These are phyloP conservation scores for Aplochiton taeniatus DNA, from an alignment of 2,797 vertebrate species.

Conservation along the genomic window DNA sequence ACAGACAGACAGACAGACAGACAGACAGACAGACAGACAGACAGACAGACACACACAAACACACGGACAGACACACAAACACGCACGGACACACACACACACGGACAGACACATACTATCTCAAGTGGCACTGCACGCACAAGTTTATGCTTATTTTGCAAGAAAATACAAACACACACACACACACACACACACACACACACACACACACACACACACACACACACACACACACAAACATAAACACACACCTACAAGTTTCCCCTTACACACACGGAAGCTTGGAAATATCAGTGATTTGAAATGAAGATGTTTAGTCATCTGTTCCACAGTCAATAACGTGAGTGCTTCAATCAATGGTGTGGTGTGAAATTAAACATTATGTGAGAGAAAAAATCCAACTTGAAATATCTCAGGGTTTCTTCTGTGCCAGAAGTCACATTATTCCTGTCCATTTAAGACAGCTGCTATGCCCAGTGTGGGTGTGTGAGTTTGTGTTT, in stretches of 20 bases:
- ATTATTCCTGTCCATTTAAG: conserved; percentile 50
- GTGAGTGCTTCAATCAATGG: conserved; percentile 27
- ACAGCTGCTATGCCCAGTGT: conserved; percentile 51
- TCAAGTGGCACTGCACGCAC: too few relatives aligned
- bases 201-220: conserved; percentile 15
- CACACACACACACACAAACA: conserved; percentile 16
- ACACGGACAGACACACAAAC: conserved; percentile 15
- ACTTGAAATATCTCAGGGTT: conserved; percentile 42
- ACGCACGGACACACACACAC: conserved; percentile 14
- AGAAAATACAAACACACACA: too few relatives aligned
- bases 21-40: neutral
- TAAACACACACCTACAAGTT: conserved; percentile 12
- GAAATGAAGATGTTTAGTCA: conserved; percentile 12
- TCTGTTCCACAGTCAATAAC: conserved; percentile 29
- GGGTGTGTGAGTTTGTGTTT: conserved; percentile 20
- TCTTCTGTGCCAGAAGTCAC: conserved; percentile 37
- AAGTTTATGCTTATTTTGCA: too few relatives aligned
- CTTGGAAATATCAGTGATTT: conserved; percentile 2
- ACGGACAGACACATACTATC: conserved; percentile 1
- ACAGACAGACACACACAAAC: conserved; percentile 16
- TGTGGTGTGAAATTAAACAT: conserved; percentile 50
- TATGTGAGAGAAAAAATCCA: conserved; percentile 29
- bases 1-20: conserved; percentile 2
- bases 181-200: conserved; percentile 23
- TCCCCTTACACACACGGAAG: conserved; percentile 26